A percentile compares a stretch with the other conserved stretches of the same genome.
phyloP scores from a whole-genome alignment of 2,113 vertebrate species.

The Alligator sinensis region DNA sequence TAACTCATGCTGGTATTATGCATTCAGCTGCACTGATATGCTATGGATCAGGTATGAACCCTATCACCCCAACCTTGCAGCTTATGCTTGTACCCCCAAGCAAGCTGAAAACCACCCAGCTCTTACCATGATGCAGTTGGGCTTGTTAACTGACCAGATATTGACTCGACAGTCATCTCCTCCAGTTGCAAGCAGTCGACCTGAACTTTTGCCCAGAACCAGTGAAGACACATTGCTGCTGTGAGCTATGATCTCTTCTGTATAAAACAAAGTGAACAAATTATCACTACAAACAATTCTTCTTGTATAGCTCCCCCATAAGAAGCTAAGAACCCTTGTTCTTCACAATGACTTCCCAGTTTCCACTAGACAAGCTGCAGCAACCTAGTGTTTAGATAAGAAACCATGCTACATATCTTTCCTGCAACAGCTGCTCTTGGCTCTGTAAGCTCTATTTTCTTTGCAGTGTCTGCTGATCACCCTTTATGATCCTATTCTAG shows the following conservation, averaged over 20 bases:
- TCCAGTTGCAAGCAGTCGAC: constrained; percentile 92
- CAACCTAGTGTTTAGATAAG: neutral
- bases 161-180: constrained; percentile 96
- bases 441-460: neutral
- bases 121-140: constrained; percentile 98
- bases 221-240: constrained; percentile 90
- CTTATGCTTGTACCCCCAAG: neutral
- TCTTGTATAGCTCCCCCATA: neutral
- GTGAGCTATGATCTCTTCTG: constrained; percentile 95
- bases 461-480: neutral
- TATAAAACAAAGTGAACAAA: constrained; percentile 3
- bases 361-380: neutral
- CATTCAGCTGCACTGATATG: neutral
- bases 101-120: neutral
- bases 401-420: neutral
- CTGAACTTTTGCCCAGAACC: constrained; percentile 90
- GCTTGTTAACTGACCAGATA: constrained; percentile 95
- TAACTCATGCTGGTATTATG: neutral
- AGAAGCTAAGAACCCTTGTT: neutral
- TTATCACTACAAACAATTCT: neutral
- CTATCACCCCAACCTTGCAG: neutral
- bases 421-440: neutral
- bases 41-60: neutral
- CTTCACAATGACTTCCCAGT: neutral
- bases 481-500: neutral